Conservation (phyloP, 2,113 vertebrate genomes). For the Pagrus major region DNA sequence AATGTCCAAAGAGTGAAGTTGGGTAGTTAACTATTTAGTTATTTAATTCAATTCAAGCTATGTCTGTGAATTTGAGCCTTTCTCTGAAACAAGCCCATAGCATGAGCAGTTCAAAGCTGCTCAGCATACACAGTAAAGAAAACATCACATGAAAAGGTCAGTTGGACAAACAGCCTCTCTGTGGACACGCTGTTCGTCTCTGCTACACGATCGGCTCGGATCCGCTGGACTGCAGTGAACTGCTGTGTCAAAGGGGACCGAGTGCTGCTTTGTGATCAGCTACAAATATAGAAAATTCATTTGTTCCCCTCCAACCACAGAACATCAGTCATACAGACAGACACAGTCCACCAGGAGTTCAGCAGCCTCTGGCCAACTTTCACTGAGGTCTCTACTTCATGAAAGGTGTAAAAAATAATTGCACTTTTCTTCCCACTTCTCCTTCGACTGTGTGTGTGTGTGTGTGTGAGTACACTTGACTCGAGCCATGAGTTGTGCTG, state of each 20-base stretch:
- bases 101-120: too few species aligned
- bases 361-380: slow-evolving; percentile 52
- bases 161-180: slow-evolving; percentile 8
- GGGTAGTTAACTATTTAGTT: neutral
- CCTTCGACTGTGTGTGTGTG: slow-evolving; percentile 6
- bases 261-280: slow-evolving; percentile 40
- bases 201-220: slow-evolving; percentile 5
- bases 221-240: slow-evolving; percentile 8
- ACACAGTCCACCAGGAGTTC: slow-evolving; percentile 59
- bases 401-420: slow-evolving; percentile 54
- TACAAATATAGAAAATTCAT: slow-evolving; percentile 68
- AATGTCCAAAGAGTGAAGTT: neutral
- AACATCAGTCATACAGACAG: slow-evolving; percentile 67
- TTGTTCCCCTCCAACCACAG: slow-evolving; percentile 58
- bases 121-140: neutral
- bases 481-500: slow-evolving; percentile 7
- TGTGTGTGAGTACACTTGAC: slow-evolving; percentile 6
- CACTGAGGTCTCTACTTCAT: slow-evolving; percentile 46
- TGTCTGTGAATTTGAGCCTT: neutral
- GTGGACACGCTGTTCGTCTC: slow-evolving; percentile 17
- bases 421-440: slow-evolving; percentile 16
- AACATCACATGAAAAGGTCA: slow-evolving; percentile 1
- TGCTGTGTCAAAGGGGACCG: slow-evolving; percentile 2
- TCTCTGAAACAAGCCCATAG: slow-evolving; percentile 7
- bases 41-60: neutral